A percentile compares a stretch with the other conserved stretches of the same genome.
Conservation (phyloP, 2,888 invertebrate genomes). For the Eristalis intricaria region DNA sequence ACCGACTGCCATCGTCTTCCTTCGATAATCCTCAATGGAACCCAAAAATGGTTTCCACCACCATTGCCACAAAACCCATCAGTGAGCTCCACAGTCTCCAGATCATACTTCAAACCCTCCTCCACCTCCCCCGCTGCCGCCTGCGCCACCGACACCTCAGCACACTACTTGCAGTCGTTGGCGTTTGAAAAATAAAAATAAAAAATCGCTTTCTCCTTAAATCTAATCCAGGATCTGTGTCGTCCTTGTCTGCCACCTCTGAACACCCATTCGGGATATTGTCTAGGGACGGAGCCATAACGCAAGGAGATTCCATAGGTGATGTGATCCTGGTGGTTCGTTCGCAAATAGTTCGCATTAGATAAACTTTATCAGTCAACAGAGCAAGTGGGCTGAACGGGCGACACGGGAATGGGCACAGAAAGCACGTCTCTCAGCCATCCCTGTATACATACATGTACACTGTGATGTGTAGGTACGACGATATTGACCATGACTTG, state of each 20-base stretch:
- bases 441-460: not conserved
- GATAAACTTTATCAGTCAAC: slow-evolving; percentile 25
- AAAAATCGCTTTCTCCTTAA: slow-evolving; percentile 7
- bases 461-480: not conserved
- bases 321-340: slow-evolving; percentile 33
- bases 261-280: not conserved
- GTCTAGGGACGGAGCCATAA: slow-evolving; percentile 12
- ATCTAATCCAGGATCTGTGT: slow-evolving; percentile 41
- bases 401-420: not conserved
- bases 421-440: not conserved
- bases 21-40: too few species aligned
- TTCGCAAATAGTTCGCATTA: slow-evolving; percentile 37
- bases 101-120: not conserved
- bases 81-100: not conserved
- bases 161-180: not conserved
- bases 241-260: not conserved
- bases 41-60: not conserved
- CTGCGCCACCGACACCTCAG: not conserved
- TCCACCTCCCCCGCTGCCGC: too few species aligned
- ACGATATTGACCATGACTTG: slow-evolving; percentile 39
- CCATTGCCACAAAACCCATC: not conserved
- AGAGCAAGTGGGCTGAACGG: not conserved
- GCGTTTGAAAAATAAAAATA: slow-evolving; percentile 5
- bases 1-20: not conserved
- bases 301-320: slow-evolving; percentile 32